These are phyloP conservation scores for Monochamus saltuarius DNA, from an alignment of 1,140 invertebrate species.

Conservation along the genomic window DNA sequence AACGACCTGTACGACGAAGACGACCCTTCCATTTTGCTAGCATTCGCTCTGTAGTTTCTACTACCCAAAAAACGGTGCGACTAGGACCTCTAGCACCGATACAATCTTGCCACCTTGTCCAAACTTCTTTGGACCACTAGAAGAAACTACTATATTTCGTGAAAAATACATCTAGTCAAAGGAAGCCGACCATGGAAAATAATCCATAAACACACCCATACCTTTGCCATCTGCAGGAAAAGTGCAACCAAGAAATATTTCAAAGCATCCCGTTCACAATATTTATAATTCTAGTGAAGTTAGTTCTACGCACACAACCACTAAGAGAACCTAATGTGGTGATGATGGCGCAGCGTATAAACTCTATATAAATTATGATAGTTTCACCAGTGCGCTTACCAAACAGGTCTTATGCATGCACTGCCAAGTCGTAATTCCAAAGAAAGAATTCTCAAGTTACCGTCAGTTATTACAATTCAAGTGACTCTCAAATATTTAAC, in stretches of 20 bases:
- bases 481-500: slow-evolving; percentile 63
- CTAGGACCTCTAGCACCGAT: slow-evolving; percentile 81
- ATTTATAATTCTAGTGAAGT: slow-evolving; percentile 31
- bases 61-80: slow-evolving; percentile 74
- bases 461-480: slow-evolving; percentile 56
- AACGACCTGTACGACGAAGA: slow-evolving; percentile 80
- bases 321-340: slow-evolving; percentile 20
- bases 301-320: slow-evolving; percentile 36
- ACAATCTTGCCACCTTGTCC: slow-evolving; percentile 84
- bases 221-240: not conserved
- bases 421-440: slow-evolving; percentile 46
- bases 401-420: slow-evolving; percentile 26
- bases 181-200: slow-evolving; percentile 21
- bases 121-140: slow-evolving; percentile 74
- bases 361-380: too few relatives aligned
- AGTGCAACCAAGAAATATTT: slow-evolving; percentile 25
- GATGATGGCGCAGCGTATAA: too few relatives aligned
- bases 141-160: slow-evolving; percentile 25
- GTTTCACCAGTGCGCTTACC: slow-evolving; percentile 6
- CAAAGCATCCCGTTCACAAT: slow-evolving; percentile 20
- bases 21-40: slow-evolving; percentile 86
- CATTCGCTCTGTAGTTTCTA: slow-evolving; percentile 86
- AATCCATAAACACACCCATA: slow-evolving; percentile 42
- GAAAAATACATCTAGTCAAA: slow-evolving; percentile 21
- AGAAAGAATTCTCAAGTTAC: slow-evolving; percentile 49